Evolutionary conservation across 1,140 invertebrate species (phyloP).

Genomic region (Protaetia brevitarsis): DNA sequence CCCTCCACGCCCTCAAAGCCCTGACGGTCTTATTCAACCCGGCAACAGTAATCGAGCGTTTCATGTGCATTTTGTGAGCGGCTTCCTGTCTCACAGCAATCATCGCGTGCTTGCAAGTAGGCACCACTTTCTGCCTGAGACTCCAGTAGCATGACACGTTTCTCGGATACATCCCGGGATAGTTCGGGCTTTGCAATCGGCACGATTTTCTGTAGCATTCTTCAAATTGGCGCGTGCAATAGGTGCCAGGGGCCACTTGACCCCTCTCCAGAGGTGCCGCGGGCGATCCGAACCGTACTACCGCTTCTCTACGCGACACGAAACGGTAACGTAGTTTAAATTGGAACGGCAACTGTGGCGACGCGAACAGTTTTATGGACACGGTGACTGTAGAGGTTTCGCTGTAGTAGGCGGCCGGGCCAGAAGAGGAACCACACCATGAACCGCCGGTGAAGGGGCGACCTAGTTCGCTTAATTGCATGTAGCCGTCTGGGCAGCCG

Average conservation of each 20-base stretch:
- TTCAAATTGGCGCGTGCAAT: conserved; percentile 83
- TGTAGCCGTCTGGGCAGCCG: conserved; percentile 78
- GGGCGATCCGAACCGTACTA: conserved; percentile 71
- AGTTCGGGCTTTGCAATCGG: conserved; percentile 81
- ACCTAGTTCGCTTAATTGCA: conserved; percentile 77
- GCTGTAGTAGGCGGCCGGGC: conserved; percentile 78
- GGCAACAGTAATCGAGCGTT: conserved; percentile 60
- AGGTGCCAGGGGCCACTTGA: conserved; percentile 77
- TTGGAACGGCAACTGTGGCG: conserved; percentile 64
- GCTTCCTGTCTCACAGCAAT: conserved; percentile 73
- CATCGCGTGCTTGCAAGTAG: conserved; percentile 85
- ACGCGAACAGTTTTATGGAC: conserved; percentile 67
- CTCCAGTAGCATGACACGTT: conserved; percentile 83
- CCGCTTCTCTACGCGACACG: conserved; percentile 67
- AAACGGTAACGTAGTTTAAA: conserved; percentile 77
- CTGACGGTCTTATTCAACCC: conserved; percentile 66
- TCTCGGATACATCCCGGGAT: conserved; percentile 85
- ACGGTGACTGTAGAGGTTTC: conserved; percentile 79
- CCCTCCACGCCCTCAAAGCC: conserved; percentile 72
- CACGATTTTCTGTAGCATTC: conserved; percentile 81
- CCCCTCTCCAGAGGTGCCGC: conserved; percentile 71
- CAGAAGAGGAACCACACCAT: conserved; percentile 75
- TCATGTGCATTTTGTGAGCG: conserved; percentile 69
- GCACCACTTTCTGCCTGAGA: conserved; percentile 75
- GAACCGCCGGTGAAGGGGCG: conserved; percentile 78